Base-by-base conservation (phyloP, 2,797 vertebrate species). In the Acrossocheilus wenchowensis region DNA sequence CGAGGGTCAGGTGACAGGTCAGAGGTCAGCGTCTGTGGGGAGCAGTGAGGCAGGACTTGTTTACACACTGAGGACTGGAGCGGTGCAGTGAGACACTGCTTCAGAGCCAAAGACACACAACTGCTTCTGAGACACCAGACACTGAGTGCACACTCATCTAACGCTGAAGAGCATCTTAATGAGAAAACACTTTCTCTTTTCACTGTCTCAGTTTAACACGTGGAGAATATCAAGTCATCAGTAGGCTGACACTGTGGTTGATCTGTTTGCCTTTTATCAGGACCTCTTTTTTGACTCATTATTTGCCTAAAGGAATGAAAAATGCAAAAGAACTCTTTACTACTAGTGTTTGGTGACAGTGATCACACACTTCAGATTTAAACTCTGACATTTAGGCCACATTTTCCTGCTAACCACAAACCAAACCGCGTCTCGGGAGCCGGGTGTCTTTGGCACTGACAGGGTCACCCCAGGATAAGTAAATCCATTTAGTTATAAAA, bases 401-500 rank as follows among this genome's bases (percentile, higher is more conserved):
- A 21, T 60, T 78, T 11, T 41, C 19, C 6, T 14, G 23, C 4
- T 71, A 54, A 19, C 73, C 73, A 30, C 48, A 77, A 77, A 54
- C 19, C 34, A 78, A 78, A 54, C 21, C 74, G 7, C 6, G 39
- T 30, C 52, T 57, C 75, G 45, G 34, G 78, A 68, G 77, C 82
- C 5, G 48, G 26, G 77, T 81, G 85, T 77, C 78, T 83, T 71
- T 50, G 80, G 82, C 82, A 82, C 78, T 48, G 77, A 84, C 14
- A 17, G 14, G 39, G 69, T 74, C 83, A 69, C 48, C 81, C 78
- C 36, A 80, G 39, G 52, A 81, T 88, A 57, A 87, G 86, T 81
- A 81, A 52, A 66, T 94, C 94, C 93, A 94, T 94, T 94, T 48
- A 15, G 93, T 94, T 92, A 93, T 87, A 71, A 89, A 88, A 91